Evolutionary conservation across 1,140 invertebrate genomes (phyloP), one percentile per base, ranked within the genome.

Genomic region (Cepaea nemoralis): DNA sequence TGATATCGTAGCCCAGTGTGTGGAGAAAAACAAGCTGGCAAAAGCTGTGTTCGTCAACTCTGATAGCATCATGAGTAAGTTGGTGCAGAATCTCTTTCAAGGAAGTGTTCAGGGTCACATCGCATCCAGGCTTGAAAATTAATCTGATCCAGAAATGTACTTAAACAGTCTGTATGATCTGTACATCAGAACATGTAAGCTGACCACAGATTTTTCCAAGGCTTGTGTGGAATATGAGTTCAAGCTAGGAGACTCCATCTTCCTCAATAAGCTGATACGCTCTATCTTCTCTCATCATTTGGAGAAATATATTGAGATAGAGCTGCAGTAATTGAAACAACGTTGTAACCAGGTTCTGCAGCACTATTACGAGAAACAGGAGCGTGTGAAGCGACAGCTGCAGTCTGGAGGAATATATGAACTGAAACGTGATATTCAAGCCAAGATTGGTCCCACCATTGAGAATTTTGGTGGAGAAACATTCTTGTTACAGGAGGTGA

Each of bases 401-500:
- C 94, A 94, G 85, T 92, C 93, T 77, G 94, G 93, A 88, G 93
- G 94, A 33, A 96, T 99, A 86, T 96, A 98, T 92, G 97, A 99
- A 84, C 93, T 99, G 19, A 94, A 96, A 33, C 93, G 97, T 82
- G 97, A 99, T 89, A 92, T 99, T 75, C 97, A 99, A 93, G 97
- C 97, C 14, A 95, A 97, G 5, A 95, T 99, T 84, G 96, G 96
- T 88, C 95, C 96, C 89, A 96, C 96, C 40, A 92, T 93, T 79
- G 97, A 99, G 91, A 96, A 98, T 91, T 98, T 97, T 91, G 97
- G 97, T 1, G 97, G 97, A 0, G 98, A 99, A 92, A 99, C 97
- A 0, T 99, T 99, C 90, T 93, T 99, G 1, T 98, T 97, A 0
- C 97, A 99, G 91, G 96, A 98, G 90, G 93, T 99, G n/a, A 97